Base-by-base conservation (phyloP, 2,888 invertebrate genomes). In the Liposcelis brunnea region DNA sequence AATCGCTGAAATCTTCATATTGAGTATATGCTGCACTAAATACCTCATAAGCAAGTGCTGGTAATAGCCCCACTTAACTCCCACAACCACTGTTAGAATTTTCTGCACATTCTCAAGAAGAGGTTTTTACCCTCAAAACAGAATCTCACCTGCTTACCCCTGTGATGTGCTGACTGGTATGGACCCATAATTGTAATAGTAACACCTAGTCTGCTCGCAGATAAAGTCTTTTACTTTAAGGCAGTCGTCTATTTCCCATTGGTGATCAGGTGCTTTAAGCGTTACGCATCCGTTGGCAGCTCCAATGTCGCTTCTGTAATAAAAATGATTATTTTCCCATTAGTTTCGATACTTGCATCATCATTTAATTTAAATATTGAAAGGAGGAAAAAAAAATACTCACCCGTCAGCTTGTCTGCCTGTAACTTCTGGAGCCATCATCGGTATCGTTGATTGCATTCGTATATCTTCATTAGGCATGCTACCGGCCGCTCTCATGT, bases 171-270 rank as follows among this genome's bases (percentile, higher is more conserved):
- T 82, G 61, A 84, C 84, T 64, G 83, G 83, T 71, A 84, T 84
- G 65, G 83, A 83, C 63, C 84, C 85, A 66, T 85, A 86, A 69
- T 85, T 85, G 71, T 84, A 85, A 69, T 84, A 85, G 67, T 85
- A 85, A 70, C 85, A 86, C 60, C 85, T 75, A 51, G 85, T 85
- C 69, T 85, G 84, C 68, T 86, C 85, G 68, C 85, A 86, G 61
- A 86, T 84, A 65, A 85, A 85, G 67, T 85, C 84, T 69, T 84
- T 85, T 56, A 80, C 74, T 58, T 76, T 74, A 51, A 77, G 79
- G 63, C 85, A 86, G 65, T 85, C 81, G 61, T 82, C 79, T 12
- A 80, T 77, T 65, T 78, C 79, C 85, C 85, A 85, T 61, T 77
- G 75, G 63, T 83, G 75, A 48, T 75, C 74, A 33, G 83, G 82